A percentile compares a stretch with the other conserved stretches of the same genome.
These are phyloP conservation scores for Peribatodes rhomboidaria DNA, from an alignment of 2,888 invertebrate genomes.

Conservation along the genomic window DNA sequence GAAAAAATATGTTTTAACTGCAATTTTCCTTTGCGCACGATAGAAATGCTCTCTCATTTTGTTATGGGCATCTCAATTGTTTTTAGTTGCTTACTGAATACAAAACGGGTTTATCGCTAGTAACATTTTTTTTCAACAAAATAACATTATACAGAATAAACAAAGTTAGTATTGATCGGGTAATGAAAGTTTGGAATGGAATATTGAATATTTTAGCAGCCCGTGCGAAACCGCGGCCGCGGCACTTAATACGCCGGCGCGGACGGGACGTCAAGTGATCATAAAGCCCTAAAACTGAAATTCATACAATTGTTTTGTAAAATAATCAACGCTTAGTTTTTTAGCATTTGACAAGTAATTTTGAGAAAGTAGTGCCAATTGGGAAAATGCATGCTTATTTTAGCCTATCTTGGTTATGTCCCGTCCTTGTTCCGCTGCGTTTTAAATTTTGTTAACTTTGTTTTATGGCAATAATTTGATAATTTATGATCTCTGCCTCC, in stretches of 20 bases:
- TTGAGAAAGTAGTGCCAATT: slow-evolving; percentile 15
- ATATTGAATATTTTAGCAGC: slow-evolving; percentile 4
- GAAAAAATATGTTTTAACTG: too few relatives aligned
- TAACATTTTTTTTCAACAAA: neutral
- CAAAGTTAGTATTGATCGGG: neutral
- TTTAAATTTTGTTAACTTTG: slow-evolving; percentile 33
- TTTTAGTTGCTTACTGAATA: neutral
- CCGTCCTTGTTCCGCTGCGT: slow-evolving; percentile 61
- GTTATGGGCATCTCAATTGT: too few relatives aligned
- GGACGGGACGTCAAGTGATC: slow-evolving; percentile 48
- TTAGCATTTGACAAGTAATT: slow-evolving; percentile 11
- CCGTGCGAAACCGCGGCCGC: slow-evolving; percentile 34
- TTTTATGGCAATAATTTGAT: slow-evolving; percentile 8
- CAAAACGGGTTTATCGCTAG: neutral
- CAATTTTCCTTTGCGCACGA: too few relatives aligned
- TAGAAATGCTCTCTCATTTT: too few relatives aligned
- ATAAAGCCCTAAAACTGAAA: neutral
- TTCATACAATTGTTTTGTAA: slow-evolving; percentile 15
- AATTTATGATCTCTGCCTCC: slow-evolving; percentile 3
- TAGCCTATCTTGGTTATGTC: slow-evolving; percentile 52
- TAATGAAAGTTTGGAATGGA: neutral
- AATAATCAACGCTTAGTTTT: slow-evolving; percentile 18
- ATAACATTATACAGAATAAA: neutral
- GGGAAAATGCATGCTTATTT: slow-evolving; percentile 52
- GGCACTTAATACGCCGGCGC: slow-evolving; percentile 38